Conservation (phyloP, 2,888 invertebrate species). For the Choristoneura rosaceana region DNA sequence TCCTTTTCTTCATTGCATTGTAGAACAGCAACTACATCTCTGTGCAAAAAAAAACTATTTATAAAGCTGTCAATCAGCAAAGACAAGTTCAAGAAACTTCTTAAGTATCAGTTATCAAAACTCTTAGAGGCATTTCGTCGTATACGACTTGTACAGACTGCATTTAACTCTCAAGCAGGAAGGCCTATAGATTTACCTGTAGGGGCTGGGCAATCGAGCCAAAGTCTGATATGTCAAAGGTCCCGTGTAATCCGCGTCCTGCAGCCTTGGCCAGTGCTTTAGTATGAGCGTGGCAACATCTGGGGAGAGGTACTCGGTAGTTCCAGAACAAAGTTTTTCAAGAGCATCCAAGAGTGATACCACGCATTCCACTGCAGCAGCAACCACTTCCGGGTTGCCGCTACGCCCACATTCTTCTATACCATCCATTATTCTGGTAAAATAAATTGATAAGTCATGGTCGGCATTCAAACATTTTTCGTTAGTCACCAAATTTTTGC, state of each 20-base stretch:
- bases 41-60: slow-evolving; percentile 62
- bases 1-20: slow-evolving; percentile 88
- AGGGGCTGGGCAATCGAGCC: slow-evolving; percentile 92
- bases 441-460: no score
- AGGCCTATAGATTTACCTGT: slow-evolving; percentile 79
- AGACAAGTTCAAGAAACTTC: neutral
- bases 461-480: no score
- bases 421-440: slow-evolving; percentile 92
- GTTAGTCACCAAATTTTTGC: no score
- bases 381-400: slow-evolving; percentile 90
- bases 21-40: slow-evolving; percentile 89
- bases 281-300: slow-evolving; percentile 84
- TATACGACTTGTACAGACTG: neutral
- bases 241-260: slow-evolving; percentile 93
- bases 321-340: slow-evolving; percentile 92
- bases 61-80: neutral
- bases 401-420: slow-evolving; percentile 96
- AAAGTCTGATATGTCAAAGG: slow-evolving; percentile 94
- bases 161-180: neutral
- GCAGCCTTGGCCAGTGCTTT: slow-evolving; percentile 87
- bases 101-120: no score
- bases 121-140: no score
- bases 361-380: slow-evolving; percentile 93
- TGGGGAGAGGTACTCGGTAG: slow-evolving; percentile 68
- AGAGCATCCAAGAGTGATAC: slow-evolving; percentile 93